phyloP scores from a whole-genome alignment of 2,113 vertebrate genomes.

The Anarrhichthys ocellatus region DNA sequence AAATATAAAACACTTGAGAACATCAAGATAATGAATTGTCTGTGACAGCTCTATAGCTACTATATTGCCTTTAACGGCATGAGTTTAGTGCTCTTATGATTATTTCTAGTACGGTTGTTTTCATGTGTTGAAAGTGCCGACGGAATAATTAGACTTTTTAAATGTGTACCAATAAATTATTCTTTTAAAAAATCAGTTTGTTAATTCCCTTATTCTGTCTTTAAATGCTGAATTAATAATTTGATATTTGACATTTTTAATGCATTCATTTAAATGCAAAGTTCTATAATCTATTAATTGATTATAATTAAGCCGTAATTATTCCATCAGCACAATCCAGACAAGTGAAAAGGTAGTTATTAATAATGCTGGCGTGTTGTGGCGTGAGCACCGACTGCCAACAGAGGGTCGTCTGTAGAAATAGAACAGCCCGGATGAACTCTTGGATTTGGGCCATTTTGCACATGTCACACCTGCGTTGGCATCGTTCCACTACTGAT shows the following conservation, averaged over 20 bases:
- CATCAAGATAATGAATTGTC: no score
- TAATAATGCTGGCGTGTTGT: neutral
- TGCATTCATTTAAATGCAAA: conserved; percentile 44
- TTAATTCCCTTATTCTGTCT: neutral
- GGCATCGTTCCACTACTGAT: neutral
- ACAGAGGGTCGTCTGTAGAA: neutral
- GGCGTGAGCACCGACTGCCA: neutral
- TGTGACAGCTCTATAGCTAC: no score
- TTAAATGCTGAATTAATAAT: conserved; percentile 15
- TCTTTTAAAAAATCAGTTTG: neutral
- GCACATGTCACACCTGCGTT: neutral
- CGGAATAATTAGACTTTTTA: neutral
- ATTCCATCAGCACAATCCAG: neutral
- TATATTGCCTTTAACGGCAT: no score
- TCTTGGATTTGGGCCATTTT: neutral
- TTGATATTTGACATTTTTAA: conserved; percentile 31
- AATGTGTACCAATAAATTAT: conserved; percentile 26
- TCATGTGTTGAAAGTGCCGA: neutral
- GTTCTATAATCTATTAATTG: neutral
- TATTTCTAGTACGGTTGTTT: no score
- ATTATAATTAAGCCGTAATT: conserved; percentile 2
- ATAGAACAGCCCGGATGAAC: neutral
- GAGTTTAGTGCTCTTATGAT: no score
- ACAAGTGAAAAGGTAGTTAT: neutral
- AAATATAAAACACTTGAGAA: no score